Conservation (phyloP, 92 coral and sea anemone genomes). For the Zoanthus sociatus region DNA sequence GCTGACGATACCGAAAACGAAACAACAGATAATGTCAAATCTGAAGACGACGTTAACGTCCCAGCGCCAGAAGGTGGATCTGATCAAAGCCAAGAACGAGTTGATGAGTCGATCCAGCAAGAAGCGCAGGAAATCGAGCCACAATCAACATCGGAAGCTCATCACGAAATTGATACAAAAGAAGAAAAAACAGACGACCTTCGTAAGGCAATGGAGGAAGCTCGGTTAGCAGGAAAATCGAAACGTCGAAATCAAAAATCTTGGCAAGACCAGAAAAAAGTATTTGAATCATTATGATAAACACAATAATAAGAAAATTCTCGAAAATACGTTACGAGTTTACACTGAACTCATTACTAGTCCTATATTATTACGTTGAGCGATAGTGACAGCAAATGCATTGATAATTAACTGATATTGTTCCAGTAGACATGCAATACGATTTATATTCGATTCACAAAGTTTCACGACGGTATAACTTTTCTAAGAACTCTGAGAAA, state of each 20-base stretch:
- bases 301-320: neutral
- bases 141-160: conserved; percentile 3
- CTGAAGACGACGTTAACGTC: neutral
- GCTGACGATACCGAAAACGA: conserved; percentile 1
- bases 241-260: neutral
- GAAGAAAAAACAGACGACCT: neutral
- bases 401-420: neutral
- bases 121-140: neutral
- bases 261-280: neutral
- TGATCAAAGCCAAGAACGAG: neutral
- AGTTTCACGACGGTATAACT: neutral
- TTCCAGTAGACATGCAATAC: neutral
- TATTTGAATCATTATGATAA: neutral
- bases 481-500: conserved; percentile 1
- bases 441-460: neutral
- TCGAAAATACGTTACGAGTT: neutral
- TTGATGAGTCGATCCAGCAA: neutral
- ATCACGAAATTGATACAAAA: conserved; percentile 15
- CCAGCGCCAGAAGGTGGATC: neutral
- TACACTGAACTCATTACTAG: neutral
- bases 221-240: neutral
- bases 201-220: neutral
- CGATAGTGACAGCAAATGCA: neutral
- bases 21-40: conserved; percentile 4
- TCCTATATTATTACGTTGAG: neutral